Evolutionary conservation across 1,140 invertebrate genomes (phyloP).

Genomic region (Pseudomyrmex sp.): DNA sequence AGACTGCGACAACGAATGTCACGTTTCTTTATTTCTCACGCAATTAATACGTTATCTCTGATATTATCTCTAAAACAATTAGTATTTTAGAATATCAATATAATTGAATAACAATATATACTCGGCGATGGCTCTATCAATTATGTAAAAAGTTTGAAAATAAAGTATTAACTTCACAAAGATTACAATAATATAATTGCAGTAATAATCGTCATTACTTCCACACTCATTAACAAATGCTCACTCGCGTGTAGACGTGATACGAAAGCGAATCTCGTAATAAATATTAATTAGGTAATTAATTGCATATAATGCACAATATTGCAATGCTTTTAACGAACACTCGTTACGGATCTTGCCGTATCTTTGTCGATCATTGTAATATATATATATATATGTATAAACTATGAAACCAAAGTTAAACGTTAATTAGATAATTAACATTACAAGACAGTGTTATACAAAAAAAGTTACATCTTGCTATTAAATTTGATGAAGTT

Average conservation of each 20-base stretch:
- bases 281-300: conserved; percentile 53
- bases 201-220: neutral
- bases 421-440: conserved; percentile 41
- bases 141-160: neutral
- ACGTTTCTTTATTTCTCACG: neutral
- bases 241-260: neutral
- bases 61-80: neutral
- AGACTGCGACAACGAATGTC: neutral
- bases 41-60: neutral
- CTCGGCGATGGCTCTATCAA: neutral
- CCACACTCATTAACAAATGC: conserved; percentile 7
- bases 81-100: neutral
- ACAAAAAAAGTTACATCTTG: neutral
- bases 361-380: conserved; percentile 4
- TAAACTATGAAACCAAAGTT: conserved; percentile 1
- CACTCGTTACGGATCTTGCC: conserved; percentile 2
- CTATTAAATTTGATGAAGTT: neutral
- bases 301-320: conserved; percentile 10
- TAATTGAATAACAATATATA: neutral
- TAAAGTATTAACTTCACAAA: neutral
- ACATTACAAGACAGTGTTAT: neutral
- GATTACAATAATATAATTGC: neutral
- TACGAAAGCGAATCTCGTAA: conserved; percentile 29
- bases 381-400: neutral
- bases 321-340: conserved; percentile 31